Base-by-base conservation (phyloP, 2,888 invertebrate species). In the Morpho achilles region DNA sequence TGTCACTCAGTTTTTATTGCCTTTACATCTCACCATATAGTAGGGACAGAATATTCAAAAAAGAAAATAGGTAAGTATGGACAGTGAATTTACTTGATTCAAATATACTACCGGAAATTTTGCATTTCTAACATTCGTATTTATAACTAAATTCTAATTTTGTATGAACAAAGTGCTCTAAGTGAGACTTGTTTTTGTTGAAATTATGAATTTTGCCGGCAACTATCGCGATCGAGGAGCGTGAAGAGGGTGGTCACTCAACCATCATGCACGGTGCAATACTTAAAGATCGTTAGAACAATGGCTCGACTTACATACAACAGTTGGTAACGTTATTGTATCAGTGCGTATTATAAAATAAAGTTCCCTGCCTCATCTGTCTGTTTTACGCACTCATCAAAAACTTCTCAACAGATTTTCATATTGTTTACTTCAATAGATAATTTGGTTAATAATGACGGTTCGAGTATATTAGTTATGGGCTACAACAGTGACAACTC, bases 201-300 rank as follows among this genome's bases (percentile, higher is more conserved):
- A 10, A 45, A 52, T 45, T 52, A 52, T 52, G 44, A 39, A 48
- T 43, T 52, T 39, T 39, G 6, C 32, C 39, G 44, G 44, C 44
- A n/a, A 10, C 16, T n/a, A 51, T 39, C 45, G 52, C 52, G 56
- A 23, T 47, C 57, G 53, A 23, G 48, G 23, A 47, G 53, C 53
- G 56, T 59, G 50, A 60, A 39, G 53, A 53, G 64, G 67, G 66
- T 67, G 67, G 47, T 53, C 66, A 61, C 57, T 55, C 58, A 48
- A 64, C 55, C 67, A 62, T 59, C 49, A 53, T 39, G 56, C 55
- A 58, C 62, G 63, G 66, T 67, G 66, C 66, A 59, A 65, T 67
- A 67, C 63, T 54, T 48, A 22, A 10, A 48, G 54, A 49, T 48
- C 10, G 41, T 52, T 51, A 39, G 39, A 48, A 54, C 42, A 48